Base-by-base conservation (phyloP, 2,888 invertebrate species). In the Ptychoptera contaminata region DNA sequence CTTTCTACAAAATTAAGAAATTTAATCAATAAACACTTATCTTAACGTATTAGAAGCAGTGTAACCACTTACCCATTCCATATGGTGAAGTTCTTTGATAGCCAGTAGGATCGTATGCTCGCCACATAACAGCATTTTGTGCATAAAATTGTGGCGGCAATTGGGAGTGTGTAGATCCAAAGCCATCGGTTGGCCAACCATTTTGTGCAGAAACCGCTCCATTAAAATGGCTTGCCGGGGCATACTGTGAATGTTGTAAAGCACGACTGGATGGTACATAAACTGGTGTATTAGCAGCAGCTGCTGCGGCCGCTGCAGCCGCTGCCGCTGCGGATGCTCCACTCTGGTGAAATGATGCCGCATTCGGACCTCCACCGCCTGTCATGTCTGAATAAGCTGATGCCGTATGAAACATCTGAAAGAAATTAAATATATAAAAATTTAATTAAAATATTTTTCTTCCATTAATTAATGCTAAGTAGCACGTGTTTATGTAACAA, bases 81-180 rank as follows among this genome's bases (percentile, higher is more conserved):
- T 86, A 86, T 1, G 84, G 82, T 2, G 84, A 82, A 15, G 83
- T 79, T 43, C 86, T 73, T 61, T 86, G 86, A 60, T 84, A 81
- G n/a, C 81, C 79, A 4, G 66, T 61, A 14, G 75, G 71, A 59
- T 86, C 86, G 68, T 86, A 86, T 49, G 75, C 72, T 53, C 83
- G 73, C 77, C 86, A 83, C 76, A 79, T 78, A 57, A 83, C 79
- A 61, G 82, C 77, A 65, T 85, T 85, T 64, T 84, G 85, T 12
- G 79, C 76, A 64, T 86, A 86, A 55, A 86, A 82, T 50, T 80
- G 82, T 43, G 63, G 76, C 60, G 60, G 74, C 67, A 67, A 67
- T 51, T 63, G 65, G 4, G 57, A 60, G 49, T 64, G 64, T 16
- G 65, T 57, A 5, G 63, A 57, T 7, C 63, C 59, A 49, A 65